These are phyloP conservation scores for Hedychridium roseum DNA, from an alignment of 2,888 invertebrate species.

Conservation along the genomic window DNA sequence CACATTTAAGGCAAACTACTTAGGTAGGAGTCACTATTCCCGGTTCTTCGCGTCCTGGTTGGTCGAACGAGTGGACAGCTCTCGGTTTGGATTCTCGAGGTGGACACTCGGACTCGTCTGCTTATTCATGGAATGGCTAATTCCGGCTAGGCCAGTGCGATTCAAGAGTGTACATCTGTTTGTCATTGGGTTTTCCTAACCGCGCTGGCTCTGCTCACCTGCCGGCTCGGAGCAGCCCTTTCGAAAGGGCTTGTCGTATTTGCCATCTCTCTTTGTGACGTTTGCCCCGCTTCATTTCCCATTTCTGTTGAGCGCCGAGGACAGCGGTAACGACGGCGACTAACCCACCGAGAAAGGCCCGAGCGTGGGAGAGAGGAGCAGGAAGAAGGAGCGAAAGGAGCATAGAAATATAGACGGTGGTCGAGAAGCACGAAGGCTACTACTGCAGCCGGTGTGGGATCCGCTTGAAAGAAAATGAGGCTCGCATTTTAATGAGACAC, in stretches of 20 bases:
- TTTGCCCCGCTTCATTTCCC: slow-evolving; percentile 47
- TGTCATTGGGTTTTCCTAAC: slow-evolving; percentile 46
- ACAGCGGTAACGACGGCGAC: slow-evolving; percentile 26
- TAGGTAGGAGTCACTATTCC: no score
- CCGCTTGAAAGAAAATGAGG: slow-evolving; percentile 53
- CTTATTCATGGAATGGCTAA: slow-evolving; percentile 54
- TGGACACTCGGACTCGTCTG: slow-evolving; percentile 33
- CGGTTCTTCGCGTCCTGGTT: no score
- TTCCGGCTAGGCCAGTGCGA: slow-evolving; percentile 27
- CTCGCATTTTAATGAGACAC: slow-evolving; percentile 58
- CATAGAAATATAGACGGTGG: no score
- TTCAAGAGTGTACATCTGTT: slow-evolving; percentile 36
- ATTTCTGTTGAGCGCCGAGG: slow-evolving; percentile 40
- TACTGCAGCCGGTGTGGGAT: slow-evolving; percentile 19
- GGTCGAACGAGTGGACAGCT: background rate
- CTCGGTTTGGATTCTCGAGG: background rate
- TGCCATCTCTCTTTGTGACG: slow-evolving; percentile 57
- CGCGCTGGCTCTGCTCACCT: slow-evolving; percentile 36
- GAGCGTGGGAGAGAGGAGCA: slow-evolving; percentile 8
- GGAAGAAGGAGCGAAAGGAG: slow-evolving; percentile 5
- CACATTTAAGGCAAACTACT: no score
- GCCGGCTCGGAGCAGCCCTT: no score
- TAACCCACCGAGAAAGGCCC: no score
- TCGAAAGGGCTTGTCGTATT: slow-evolving; percentile 54
- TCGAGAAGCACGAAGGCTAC: no score